Evolutionary conservation across 2,113 vertebrate species (phyloP), one percentile per base, ranked within the genome.

Genomic region (Egretta garzetta): DNA sequence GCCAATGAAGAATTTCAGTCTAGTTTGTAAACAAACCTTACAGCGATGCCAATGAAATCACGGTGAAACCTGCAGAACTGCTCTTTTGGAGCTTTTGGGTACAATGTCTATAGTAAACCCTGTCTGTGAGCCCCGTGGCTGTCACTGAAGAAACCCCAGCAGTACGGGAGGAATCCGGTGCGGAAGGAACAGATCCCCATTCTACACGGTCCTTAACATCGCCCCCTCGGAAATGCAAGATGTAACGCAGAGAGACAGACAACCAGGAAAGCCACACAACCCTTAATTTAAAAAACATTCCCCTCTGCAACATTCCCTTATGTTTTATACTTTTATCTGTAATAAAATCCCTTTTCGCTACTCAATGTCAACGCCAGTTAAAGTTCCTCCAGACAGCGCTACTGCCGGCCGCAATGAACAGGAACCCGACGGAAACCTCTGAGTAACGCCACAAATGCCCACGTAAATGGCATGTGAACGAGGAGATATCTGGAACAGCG

Each of bases 141-240:
- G 9, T 12, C 60, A 24, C 8, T 2, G 6, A 32, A 47, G 47
- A 35, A 63, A 56, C 8, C 18, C 13, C 41, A 35, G 43, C 27
- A 50, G 7, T 2, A 27, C 33, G 32, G 24, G 16, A 64, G 10
- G 55, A 58, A n/a, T 14, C 4, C 1, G 5, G 21, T 30, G 41
- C 0, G 5, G 28, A 60, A 23, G 3, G 18, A 80, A 13, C 12
- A 7, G 24, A n/a, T 5, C 3, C 15, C 47, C 4, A 10, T 47
- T 59, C 16, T 20, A 27, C 32, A 13, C 1, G 43, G 14, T 33
- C 64, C 28, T 26, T 83, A 86, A 9, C 41, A 27, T 14, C 4
- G 0, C 35, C 20, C 58, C 33, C 39, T 26, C 19, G 10, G 12
- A 32, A 92, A 90, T 1, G 30, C 21, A 58, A 12, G 62, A 63